phyloP scores from a whole-genome alignment of 1,140 invertebrate genomes.

The Hypsibius dujardini region DNA sequence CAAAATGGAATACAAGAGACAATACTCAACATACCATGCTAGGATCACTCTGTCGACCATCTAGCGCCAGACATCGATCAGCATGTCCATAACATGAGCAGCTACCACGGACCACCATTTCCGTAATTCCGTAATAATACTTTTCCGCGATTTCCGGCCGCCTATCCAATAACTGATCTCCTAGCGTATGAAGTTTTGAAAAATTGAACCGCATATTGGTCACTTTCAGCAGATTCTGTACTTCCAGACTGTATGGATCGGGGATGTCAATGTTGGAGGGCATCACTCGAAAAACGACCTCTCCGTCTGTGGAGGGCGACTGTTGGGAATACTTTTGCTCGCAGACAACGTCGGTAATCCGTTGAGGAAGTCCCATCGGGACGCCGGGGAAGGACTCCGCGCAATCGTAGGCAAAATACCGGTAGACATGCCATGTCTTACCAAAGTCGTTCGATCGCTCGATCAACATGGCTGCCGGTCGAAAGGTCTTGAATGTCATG shows the following conservation, averaged over 20 bases:
- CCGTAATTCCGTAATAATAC: constrained; percentile 85
- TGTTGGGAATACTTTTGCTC: constrained; percentile 68
- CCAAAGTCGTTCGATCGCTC: constrained; percentile 85
- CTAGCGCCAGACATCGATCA: constrained; percentile 68
- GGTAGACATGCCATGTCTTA: constrained; percentile 72
- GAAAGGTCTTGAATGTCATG: constrained; percentile 83
- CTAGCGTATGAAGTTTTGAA: constrained; percentile 77
- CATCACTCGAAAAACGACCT: constrained; percentile 74
- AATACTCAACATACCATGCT: constrained; percentile 49
- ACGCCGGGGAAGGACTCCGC: constrained; percentile 59
- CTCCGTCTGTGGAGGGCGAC: constrained; percentile 68
- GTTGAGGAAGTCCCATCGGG: constrained; percentile 44
- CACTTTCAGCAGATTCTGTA: constrained; percentile 78
- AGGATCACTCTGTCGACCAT: constrained; percentile 31
- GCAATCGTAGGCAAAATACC: constrained; percentile 85
- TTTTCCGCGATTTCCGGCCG: constrained; percentile 67
- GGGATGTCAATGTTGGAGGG: constrained; percentile 62
- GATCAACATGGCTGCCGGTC: constrained; percentile 84
- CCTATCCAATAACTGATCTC: constrained; percentile 74
- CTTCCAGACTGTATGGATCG: constrained; percentile 72
- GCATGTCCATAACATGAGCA: constrained; percentile 99
- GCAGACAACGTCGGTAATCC: constrained; percentile 71
- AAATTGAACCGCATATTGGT: constrained; percentile 85
- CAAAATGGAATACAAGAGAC: not conserved
- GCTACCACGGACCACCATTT: constrained; percentile 90